Evolutionary conservation across 2,797 vertebrate genomes (phyloP).

Genomic region (Chloroceryle amazona): DNA sequence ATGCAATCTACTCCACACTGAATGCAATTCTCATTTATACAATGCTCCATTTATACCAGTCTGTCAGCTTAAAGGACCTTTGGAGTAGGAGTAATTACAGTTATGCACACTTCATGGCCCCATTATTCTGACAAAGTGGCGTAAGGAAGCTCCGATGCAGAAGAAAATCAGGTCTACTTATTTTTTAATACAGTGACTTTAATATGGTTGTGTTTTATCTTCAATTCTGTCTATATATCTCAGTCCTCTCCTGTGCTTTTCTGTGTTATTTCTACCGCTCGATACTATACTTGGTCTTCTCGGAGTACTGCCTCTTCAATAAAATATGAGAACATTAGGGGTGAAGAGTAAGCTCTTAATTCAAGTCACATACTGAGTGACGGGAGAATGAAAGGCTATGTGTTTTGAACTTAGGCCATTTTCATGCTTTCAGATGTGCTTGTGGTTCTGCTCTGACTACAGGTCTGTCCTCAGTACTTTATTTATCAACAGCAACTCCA

Average conservation of each 20-base stretch:
- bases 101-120: slow-evolving; percentile 17
- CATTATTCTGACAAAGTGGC: slow-evolving; percentile 13
- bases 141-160: slow-evolving; percentile 20
- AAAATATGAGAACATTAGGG: slow-evolving; percentile 47
- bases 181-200: slow-evolving; percentile 55
- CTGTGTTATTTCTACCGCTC: slow-evolving; percentile 11
- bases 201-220: slow-evolving; percentile 40
- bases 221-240: slow-evolving; percentile 24
- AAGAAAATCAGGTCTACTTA: slow-evolving; percentile 46
- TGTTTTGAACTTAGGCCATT: slow-evolving; percentile 47
- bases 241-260: slow-evolving; percentile 19
- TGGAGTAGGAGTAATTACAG: slow-evolving; percentile 48
- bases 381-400: neutral
- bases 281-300: neutral
- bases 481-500: neutral
- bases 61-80: slow-evolving; percentile 32
- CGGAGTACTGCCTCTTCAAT: slow-evolving; percentile 50
- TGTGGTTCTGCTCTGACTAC: neutral
- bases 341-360: slow-evolving; percentile 56
- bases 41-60: slow-evolving; percentile 17
- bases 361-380: slow-evolving; percentile 48
- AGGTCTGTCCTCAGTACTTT: slow-evolving; percentile 28
- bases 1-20: neutral
- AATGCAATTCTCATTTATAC: slow-evolving; percentile 24
- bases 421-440: slow-evolving; percentile 45